Evolutionary conservation across 1,140 invertebrate species (phyloP).

Genomic region (Acromyrmex heyeri): DNA sequence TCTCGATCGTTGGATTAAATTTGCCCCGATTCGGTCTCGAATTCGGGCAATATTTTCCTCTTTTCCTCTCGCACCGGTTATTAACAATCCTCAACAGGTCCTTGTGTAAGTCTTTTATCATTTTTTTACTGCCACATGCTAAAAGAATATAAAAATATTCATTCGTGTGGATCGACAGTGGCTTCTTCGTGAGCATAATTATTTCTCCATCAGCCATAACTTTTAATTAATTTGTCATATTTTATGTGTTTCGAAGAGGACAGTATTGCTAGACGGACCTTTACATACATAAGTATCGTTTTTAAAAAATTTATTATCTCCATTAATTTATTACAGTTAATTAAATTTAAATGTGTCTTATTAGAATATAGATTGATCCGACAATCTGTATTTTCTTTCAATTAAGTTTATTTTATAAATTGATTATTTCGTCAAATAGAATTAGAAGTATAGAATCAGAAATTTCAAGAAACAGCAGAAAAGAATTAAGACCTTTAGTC

Average conservation of each 20-base stretch:
- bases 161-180: not conserved
- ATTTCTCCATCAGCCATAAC: conserved; percentile 38
- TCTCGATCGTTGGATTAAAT: conserved; percentile 53
- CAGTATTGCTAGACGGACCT: not conserved
- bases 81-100: conserved; percentile 42
- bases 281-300: not conserved
- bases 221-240: conserved; percentile 44
- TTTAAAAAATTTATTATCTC: conserved; percentile 3
- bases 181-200: conserved; percentile 7
- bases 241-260: conserved; percentile 3
- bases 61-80: not conserved
- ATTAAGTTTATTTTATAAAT: conserved; percentile 10
- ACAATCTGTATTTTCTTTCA: not conserved
- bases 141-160: conserved; percentile 46
- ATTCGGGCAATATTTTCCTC: conserved; percentile 38
- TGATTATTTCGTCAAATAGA: not conserved
- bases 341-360: not conserved
- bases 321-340: not conserved
- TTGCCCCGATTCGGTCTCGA: conserved; percentile 1
- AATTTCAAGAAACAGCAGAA: not conserved
- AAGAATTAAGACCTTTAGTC: not conserved
- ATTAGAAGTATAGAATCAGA: not conserved
- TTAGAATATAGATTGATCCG: not conserved
- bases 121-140: conserved; percentile 37
- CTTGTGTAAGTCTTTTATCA: not conserved